Conservation (phyloP, 2,113 vertebrate species). For the Phylloscopus whistleri region DNA sequence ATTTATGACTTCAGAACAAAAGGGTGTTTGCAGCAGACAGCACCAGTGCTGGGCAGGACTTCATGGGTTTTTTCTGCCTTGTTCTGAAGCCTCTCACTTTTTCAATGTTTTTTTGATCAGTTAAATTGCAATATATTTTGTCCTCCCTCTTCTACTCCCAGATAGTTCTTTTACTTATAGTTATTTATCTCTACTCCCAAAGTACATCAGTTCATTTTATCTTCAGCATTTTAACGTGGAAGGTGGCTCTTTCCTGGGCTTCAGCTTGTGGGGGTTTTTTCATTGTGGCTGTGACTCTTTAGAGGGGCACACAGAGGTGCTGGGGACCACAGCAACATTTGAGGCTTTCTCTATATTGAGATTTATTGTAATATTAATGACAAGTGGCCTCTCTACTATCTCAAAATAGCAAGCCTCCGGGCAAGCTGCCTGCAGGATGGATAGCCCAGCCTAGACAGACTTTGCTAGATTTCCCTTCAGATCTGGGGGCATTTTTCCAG, state of each 20-base stretch:
- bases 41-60: background rate
- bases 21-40: background rate
- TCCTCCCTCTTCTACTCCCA: background rate
- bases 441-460: slow-evolving; percentile 4
- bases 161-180: background rate
- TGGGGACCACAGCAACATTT: background rate
- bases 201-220: background rate
- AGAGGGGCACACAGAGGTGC: background rate
- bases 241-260: background rate
- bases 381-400: background rate
- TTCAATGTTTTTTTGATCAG: background rate
- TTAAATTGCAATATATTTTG: background rate
- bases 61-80: background rate
- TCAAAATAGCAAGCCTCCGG: slow-evolving; percentile 21
- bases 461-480: background rate
- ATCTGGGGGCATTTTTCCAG: background rate
- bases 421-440: slow-evolving; percentile 50
- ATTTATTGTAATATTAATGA: slow-evolving; percentile 27
- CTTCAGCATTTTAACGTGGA: background rate
- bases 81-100: background rate
- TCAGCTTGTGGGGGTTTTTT: background rate
- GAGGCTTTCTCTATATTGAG: background rate
- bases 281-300: background rate
- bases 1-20: slow-evolving; percentile 31
- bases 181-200: background rate